Evolutionary conservation across 1,140 invertebrate genomes (phyloP).

Genomic region (Tribolium castaneum): DNA sequence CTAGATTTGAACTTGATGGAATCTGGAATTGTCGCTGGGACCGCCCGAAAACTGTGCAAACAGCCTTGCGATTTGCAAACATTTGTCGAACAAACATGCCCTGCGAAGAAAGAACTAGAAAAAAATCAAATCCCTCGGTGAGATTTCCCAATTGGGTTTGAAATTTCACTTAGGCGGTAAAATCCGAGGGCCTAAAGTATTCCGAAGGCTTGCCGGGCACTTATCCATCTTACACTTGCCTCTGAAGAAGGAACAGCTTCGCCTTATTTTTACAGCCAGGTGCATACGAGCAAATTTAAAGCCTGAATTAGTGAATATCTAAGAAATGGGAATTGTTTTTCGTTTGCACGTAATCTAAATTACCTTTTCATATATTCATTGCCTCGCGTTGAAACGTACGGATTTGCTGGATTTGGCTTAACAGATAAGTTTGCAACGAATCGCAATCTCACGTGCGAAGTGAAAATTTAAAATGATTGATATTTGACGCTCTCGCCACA

Average conservation of each 20-base stretch:
- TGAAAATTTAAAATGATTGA: neutral
- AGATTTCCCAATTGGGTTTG: slow-evolving; percentile 35
- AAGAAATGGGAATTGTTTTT: neutral
- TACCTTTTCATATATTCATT: neutral
- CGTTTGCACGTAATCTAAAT: neutral
- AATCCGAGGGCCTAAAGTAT: slow-evolving; percentile 19
- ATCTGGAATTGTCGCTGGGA: neutral
- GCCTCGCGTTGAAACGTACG: neutral
- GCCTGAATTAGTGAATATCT: neutral
- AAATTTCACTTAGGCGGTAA: slow-evolving; percentile 35
- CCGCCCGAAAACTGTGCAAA: neutral
- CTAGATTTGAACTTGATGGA: slow-evolving; percentile 6
- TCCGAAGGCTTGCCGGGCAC: slow-evolving; percentile 16
- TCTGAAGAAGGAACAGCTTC: neutral
- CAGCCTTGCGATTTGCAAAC: slow-evolving; percentile 28
- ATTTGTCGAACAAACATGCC: slow-evolving; percentile 28
- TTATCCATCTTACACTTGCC: slow-evolving; percentile 24
- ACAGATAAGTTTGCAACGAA: neutral
- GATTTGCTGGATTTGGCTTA: neutral
- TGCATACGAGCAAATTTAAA: neutral
- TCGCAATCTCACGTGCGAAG: neutral
- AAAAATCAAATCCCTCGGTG: slow-evolving; percentile 22
- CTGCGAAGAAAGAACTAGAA: slow-evolving; percentile 5
- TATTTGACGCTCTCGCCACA: neutral
- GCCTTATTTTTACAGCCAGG: neutral